Evolutionary conservation across 2,888 invertebrate species (phyloP).

Genomic region (Agrochola lota): DNA sequence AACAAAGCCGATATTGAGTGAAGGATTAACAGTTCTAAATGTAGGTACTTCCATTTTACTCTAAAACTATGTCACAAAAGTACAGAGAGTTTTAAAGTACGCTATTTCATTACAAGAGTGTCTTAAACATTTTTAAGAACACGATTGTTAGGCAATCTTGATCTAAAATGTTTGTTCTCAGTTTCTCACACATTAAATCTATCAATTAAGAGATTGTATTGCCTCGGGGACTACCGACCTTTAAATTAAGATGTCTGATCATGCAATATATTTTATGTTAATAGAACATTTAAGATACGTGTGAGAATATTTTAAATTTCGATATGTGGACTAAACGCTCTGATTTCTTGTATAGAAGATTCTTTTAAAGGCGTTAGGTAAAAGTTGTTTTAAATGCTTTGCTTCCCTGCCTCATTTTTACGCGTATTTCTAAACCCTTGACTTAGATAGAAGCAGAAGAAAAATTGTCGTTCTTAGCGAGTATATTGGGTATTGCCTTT

Average conservation of each 20-base stretch:
- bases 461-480: neutral
- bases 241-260: constrained; percentile 66
- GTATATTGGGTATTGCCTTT: no score
- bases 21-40: neutral
- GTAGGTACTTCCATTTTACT: neutral
- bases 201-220: constrained; percentile 56
- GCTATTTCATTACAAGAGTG: neutral
- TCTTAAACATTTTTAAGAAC: neutral
- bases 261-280: constrained; percentile 41
- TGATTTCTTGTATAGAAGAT: neutral
- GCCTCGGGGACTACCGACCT: constrained; percentile 64
- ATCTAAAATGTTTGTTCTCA: constrained; percentile 55
- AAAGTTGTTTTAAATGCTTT: neutral
- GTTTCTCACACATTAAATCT: constrained; percentile 50
- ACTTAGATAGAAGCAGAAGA: neutral
- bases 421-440: neutral
- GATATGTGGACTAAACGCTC: neutral
- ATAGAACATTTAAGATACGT: constrained; percentile 34
- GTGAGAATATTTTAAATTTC: constrained; percentile 46
- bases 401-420: neutral
- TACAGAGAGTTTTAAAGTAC: neutral
- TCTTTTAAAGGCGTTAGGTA: neutral
- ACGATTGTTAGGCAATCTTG: constrained; percentile 20
- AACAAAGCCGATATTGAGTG: no score
- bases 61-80: neutral